Evolutionary conservation across 2,113 vertebrate species (phyloP).

Genomic region (Alces alces): DNA sequence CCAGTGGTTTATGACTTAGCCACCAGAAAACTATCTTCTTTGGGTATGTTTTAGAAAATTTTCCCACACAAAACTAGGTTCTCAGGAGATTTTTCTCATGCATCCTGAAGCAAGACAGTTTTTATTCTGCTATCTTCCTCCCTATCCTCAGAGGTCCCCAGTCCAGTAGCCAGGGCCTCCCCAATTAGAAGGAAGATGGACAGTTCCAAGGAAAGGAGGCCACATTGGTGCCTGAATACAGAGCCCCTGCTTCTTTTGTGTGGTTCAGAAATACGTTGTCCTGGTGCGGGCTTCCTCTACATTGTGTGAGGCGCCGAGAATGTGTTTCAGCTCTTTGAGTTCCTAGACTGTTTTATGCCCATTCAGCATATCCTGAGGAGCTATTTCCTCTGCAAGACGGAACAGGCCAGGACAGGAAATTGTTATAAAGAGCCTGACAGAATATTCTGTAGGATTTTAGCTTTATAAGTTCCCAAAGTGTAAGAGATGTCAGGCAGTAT

Average conservation of each 20-base stretch:
- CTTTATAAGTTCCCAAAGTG: constrained; percentile 16
- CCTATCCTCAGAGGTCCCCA: neutral
- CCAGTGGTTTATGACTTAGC: neutral
- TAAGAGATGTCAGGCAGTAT: neutral
- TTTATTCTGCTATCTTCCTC: neutral
- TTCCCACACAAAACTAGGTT: neutral
- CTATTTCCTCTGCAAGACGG: constrained; percentile 66
- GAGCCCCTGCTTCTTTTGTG: neutral
- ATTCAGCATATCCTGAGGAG: constrained; percentile 55
- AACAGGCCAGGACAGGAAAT: constrained; percentile 77
- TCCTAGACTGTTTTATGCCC: constrained; percentile 54
- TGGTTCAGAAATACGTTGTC: constrained; percentile 21
- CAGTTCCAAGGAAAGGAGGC: neutral
- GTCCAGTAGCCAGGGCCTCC: neutral
- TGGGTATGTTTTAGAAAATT: neutral
- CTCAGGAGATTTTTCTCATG: neutral
- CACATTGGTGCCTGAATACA: neutral
- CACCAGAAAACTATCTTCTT: neutral
- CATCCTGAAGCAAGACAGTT: neutral
- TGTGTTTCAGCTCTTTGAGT: constrained; percentile 42
- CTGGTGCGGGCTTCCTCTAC: constrained; percentile 38
- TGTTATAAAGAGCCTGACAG: constrained; percentile 14
- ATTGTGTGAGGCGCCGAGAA: neutral
- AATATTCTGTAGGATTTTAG: constrained; percentile 60
- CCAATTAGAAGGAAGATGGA: neutral